Evolutionary conservation across 2,888 invertebrate genomes (phyloP).

Genomic region (Scaptomyza reducta): DNA sequence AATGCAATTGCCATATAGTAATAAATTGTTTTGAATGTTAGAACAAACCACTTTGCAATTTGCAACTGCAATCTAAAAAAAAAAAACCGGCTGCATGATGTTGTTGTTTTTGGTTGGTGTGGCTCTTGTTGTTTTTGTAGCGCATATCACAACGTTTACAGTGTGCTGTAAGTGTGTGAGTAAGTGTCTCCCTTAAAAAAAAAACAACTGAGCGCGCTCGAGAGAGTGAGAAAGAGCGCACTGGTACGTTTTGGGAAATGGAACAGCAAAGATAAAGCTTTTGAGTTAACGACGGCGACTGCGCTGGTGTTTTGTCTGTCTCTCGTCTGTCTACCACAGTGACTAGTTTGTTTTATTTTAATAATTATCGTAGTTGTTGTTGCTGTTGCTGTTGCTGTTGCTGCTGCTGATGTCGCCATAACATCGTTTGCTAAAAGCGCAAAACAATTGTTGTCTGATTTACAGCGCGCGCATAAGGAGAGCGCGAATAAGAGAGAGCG

Average conservation of each 20-base stretch:
- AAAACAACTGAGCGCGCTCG: neutral
- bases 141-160: constrained; percentile 31
- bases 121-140: constrained; percentile 12
- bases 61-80: constrained; percentile 29
- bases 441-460: constrained; percentile 70
- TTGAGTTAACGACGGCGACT: constrained; percentile 46
- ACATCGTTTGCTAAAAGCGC: constrained; percentile 54
- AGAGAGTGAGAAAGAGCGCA: constrained; percentile 10
- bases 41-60: constrained; percentile 42
- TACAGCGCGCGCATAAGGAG: constrained; percentile 51
- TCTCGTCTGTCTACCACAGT: constrained; percentile 49
- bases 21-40: constrained; percentile 25
- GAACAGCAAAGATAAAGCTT: constrained; percentile 44
- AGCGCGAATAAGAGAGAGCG: neutral
- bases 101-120: constrained; percentile 10
- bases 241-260: constrained; percentile 43
- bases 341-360: constrained; percentile 61
- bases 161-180: constrained; percentile 30
- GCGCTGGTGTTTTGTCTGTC: constrained; percentile 60
- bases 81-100: constrained; percentile 51
- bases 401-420: constrained; percentile 18
- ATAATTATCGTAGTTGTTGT: constrained; percentile 59
- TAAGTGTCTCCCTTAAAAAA: constrained; percentile 2
- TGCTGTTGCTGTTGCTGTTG: constrained; percentile 32
- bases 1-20: neutral